These are phyloP conservation scores for Drosophila paucipuncta DNA, from an alignment of 2,888 invertebrate species.

Conservation along the genomic window DNA sequence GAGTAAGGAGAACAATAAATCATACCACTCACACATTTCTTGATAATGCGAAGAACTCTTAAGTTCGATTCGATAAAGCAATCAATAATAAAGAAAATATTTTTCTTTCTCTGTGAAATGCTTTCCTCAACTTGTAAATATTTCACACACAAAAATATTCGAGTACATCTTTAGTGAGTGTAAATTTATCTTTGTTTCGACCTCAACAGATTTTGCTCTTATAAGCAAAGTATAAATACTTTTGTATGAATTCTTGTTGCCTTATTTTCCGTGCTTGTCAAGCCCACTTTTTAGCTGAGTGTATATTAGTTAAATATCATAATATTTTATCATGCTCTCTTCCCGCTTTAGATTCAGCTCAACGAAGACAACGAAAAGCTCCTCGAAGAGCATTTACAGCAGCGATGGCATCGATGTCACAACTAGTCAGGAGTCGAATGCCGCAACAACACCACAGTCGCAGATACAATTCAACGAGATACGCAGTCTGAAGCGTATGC, in stretches of 20 bases:
- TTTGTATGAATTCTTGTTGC: background rate
- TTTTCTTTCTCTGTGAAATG: background rate
- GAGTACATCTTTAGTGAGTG: background rate
- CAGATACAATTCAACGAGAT: constrained; percentile 90
- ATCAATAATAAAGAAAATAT: background rate
- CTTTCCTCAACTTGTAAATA: background rate
- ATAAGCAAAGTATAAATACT: background rate
- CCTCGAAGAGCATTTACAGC: constrained; percentile 86
- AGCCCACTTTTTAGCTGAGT: background rate
- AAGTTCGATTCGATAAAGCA: background rate
- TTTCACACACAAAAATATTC: background rate
- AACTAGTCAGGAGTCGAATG: constrained; percentile 51
- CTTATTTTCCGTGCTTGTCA: background rate
- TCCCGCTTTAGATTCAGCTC: constrained; percentile 86
- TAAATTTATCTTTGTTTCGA: background rate
- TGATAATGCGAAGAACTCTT: background rate
- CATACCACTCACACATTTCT: background rate
- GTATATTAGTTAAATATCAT: background rate
- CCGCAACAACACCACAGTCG: constrained; percentile 85
- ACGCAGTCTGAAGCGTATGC: constrained; percentile 91
- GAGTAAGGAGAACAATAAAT: background rate
- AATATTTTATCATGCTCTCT: background rate
- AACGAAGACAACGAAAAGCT: constrained; percentile 86
- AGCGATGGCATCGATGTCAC: constrained; percentile 74
- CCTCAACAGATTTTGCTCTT: background rate